Percentiles rank a stretch among this genome's conserved stretches.
These are phyloP conservation scores for cattle (Bos taurus) DNA, from an alignment of 2,113 vertebrate species.

Conservation along the genomic window ARS-UCD2.0 NC_037332.1:9778501-9779000, in stretches of 20 bases:
- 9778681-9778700: not conserved
- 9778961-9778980: not conserved
- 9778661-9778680: not conserved
- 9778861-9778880: constrained; percentile 32
- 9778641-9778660: not conserved
- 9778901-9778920: not conserved
- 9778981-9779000: too few relatives aligned
- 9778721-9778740: not conserved
- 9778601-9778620: not conserved
- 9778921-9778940: not conserved
- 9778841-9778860: not conserved
- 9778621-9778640: not conserved
- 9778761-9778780: not conserved
- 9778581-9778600: not conserved
- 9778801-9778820: not conserved
- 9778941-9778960: constrained; percentile 7
- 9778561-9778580: not conserved
- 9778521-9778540: not conserved
- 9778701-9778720: not conserved
- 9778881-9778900: not conserved
- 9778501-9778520: not conserved
- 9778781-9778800: not conserved
- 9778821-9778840: not conserved
- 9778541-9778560: not conserved
- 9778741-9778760: constrained; percentile 24